Percentiles rank a stretch among this genome's conserved stretches.
Conservation (phyloP, 2,888 invertebrate genomes). For the Petrolisthes cinctipes region DNA sequence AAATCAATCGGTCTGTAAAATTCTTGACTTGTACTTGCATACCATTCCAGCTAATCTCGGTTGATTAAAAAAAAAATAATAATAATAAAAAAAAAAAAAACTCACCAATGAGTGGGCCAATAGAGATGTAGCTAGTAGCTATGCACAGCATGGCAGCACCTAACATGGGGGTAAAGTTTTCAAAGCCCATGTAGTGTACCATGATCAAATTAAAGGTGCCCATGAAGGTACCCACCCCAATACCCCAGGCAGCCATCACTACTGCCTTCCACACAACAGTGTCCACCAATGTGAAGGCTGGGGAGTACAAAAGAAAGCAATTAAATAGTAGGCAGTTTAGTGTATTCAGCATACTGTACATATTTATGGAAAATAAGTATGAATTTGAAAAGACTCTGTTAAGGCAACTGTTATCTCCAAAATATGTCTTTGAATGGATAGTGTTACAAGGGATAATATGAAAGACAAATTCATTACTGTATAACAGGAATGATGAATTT, state of each 20-base stretch:
- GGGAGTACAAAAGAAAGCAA: background rate
- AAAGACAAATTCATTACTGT: no score
- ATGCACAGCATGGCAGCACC: slow-evolving; percentile 41
- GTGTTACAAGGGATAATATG: no score
- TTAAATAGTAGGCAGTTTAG: no score
- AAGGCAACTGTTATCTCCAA: no score
- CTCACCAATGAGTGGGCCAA: slow-evolving; percentile 29
- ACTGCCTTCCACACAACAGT: background rate
- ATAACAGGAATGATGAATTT: background rate
- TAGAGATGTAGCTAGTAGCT: slow-evolving; percentile 22
- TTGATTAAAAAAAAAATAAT: no score
- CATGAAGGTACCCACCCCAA: slow-evolving; percentile 40
- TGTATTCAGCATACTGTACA: no score
- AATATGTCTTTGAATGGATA: no score
- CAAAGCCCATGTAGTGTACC: slow-evolving; percentile 49
- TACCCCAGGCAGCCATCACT: slow-evolving; percentile 38
- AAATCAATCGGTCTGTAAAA: background rate
- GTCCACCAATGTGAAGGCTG: slow-evolving; percentile 14
- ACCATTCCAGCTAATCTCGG: background rate
- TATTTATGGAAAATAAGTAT: no score
- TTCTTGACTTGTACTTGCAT: background rate
- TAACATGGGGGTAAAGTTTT: slow-evolving; percentile 32
- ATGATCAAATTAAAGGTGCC: slow-evolving; percentile 37
- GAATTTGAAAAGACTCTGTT: no score
- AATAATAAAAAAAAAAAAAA: background rate